A percentile compares a stretch with the other conserved stretches of the same genome.
Evolutionary conservation across 2,797 vertebrate genomes (phyloP).

Genomic region (Bradypus variegatus): DNA sequence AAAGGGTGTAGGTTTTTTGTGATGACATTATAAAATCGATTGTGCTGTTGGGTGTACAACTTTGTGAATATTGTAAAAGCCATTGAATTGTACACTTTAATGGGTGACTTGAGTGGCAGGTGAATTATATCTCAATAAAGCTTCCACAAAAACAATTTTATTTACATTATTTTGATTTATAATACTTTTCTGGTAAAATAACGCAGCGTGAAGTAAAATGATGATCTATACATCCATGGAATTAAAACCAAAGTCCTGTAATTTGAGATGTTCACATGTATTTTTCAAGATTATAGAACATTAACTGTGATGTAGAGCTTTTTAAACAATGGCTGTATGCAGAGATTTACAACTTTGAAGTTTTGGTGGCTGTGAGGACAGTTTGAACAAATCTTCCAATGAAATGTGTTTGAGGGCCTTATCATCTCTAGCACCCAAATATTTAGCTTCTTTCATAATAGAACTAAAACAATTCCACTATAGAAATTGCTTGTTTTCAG

Average conservation of each 20-base stretch:
- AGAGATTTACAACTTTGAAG: neutral
- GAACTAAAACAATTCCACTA: neutral
- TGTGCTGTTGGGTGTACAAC: neutral
- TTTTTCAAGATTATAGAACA: constrained; percentile 27
- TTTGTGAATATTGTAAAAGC: neutral
- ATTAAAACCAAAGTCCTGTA: neutral
- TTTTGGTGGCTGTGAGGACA: neutral
- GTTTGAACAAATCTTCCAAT: neutral
- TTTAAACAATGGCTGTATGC: neutral
- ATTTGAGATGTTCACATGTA: neutral
- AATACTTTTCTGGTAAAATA: neutral
- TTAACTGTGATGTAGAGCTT: neutral
- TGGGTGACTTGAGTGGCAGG: neutral
- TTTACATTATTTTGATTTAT: constrained; percentile 15
- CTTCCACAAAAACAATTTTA: neutral
- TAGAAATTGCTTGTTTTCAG: neutral
- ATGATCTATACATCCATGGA: neutral
- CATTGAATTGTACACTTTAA: neutral
- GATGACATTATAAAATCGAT: too few relatives aligned
- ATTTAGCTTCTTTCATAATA: neutral
- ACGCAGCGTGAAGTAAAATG: neutral
- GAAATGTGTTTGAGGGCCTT: neutral
- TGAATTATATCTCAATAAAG: neutral
- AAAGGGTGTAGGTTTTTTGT: too few relatives aligned
- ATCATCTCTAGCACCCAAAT: neutral